These are phyloP conservation scores for Scortum barcoo DNA, from an alignment of 2,113 vertebrate genomes.

Conservation along the genomic window DNA sequence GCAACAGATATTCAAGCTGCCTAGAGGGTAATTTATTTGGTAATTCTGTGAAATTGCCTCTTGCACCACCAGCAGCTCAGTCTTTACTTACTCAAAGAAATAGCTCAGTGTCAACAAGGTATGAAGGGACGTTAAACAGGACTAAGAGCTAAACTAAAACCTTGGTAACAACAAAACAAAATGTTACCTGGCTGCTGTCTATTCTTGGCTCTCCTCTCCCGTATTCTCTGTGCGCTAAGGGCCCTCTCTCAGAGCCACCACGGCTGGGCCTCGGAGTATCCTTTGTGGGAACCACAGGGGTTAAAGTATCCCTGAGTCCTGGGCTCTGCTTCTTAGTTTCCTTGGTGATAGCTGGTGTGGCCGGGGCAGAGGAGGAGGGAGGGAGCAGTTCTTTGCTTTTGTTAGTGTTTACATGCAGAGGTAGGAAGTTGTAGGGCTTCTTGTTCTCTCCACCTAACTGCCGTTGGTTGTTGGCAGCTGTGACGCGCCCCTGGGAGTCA, in stretches of 20 bases:
- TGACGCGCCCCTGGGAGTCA: conserved; percentile 98
- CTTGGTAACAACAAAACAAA: conserved; percentile 21
- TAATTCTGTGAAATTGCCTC: neutral
- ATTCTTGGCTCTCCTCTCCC: conserved; percentile 84
- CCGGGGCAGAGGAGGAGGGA: conserved; percentile 77
- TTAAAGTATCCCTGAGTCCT: conserved; percentile 87
- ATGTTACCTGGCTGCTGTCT: conserved; percentile 93
- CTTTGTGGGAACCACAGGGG: conserved; percentile 83
- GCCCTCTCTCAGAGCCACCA: conserved; percentile 65
- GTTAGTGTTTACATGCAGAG: conserved; percentile 96
- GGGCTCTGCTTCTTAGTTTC: conserved; percentile 84
- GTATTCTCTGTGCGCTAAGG: conserved; percentile 79
- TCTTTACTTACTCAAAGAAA: neutral
- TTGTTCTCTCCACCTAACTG: conserved; percentile 90
- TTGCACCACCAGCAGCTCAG: neutral
- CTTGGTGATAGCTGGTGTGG: conserved; percentile 83
- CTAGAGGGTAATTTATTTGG: neutral
- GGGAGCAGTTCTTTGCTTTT: conserved; percentile 88
- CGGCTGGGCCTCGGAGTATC: conserved; percentile 83
- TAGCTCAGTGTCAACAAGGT: neutral
- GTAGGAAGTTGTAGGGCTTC: conserved; percentile 96
- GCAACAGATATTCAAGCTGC: neutral
- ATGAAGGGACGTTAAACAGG: neutral
- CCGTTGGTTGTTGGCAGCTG: conserved; percentile 98
- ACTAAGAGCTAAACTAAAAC: neutral